phyloP scores from a whole-genome alignment of 2,113 vertebrate species.

The Albula goreensis region DNA sequence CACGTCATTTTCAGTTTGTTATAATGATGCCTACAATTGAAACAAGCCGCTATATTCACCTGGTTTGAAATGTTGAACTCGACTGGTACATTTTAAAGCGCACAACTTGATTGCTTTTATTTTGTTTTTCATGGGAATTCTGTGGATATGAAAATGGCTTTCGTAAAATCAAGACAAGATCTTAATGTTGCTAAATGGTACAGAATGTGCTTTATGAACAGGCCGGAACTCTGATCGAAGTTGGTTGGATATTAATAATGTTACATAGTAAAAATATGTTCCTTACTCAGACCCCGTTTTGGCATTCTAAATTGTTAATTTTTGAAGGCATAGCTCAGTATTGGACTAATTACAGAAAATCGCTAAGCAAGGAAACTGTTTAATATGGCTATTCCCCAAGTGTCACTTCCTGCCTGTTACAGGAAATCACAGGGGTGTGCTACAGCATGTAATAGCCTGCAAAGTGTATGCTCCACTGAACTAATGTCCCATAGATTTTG shows the following conservation, averaged over 20 bases:
- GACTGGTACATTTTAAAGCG: neutral
- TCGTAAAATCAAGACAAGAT: neutral
- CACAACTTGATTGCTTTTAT: neutral
- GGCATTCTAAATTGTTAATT: neutral
- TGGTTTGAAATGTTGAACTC: neutral
- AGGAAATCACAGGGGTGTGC: slow-evolving; percentile 21
- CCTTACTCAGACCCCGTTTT: neutral
- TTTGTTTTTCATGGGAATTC: neutral
- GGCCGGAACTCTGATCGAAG: neutral
- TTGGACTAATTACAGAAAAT: slow-evolving; percentile 1
- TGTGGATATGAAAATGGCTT: neutral
- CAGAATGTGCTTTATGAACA: neutral
- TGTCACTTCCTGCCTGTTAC: slow-evolving; percentile 2
- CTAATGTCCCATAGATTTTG: neutral
- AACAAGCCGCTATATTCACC: neutral
- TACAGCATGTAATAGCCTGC: neutral
- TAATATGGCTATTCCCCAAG: neutral
- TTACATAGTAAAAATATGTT: no score
- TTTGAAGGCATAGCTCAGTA: neutral
- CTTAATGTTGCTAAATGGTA: neutral
- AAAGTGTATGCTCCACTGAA: neutral
- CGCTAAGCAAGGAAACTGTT: slow-evolving; percentile 9
- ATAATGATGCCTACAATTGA: neutral
- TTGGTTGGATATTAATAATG: neutral
- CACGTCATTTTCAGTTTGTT: neutral